phyloP scores from a whole-genome alignment of 2,113 vertebrate genomes.

The Dicaeum eximium region DNA sequence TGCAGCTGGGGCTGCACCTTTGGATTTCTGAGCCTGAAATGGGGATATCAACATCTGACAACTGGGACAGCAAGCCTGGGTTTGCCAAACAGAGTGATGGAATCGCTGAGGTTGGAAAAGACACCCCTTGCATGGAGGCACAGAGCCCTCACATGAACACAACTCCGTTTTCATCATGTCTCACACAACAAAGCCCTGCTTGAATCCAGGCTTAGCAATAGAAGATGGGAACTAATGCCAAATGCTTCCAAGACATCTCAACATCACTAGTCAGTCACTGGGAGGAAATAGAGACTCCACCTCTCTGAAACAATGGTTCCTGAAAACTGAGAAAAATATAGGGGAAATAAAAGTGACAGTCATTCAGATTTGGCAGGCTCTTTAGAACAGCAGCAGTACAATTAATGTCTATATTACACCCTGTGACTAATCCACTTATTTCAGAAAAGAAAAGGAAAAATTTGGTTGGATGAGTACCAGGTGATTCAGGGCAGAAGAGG shows the following conservation, averaged over 20 bases:
- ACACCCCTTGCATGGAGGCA: not conserved
- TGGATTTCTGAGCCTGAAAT: not conserved
- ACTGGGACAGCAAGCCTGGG: not conserved
- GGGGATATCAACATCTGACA: not conserved
- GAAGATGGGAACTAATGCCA: not conserved
- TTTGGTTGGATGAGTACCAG: not conserved
- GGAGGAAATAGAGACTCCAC: not conserved
- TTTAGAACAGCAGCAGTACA: not conserved
- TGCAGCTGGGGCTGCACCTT: not conserved
- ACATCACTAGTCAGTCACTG: not conserved
- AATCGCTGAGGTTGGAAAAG: fast-evolving
- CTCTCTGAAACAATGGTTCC: not conserved
- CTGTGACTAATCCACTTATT: not conserved
- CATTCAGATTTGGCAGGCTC: not conserved
- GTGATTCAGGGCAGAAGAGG: not conserved
- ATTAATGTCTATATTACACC: not conserved
- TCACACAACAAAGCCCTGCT: not conserved
- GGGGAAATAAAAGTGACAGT: fast-evolving
- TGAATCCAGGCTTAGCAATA: not conserved
- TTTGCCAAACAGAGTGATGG: not conserved
- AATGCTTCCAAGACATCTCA: not conserved
- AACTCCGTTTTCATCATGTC: fast-evolving
- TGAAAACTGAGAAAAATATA: not conserved
- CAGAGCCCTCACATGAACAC: not conserved
- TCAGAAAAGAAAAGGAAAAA: not conserved